Base-by-base conservation (phyloP, 2,797 vertebrate genomes). In the Dryobates pubescens region DNA sequence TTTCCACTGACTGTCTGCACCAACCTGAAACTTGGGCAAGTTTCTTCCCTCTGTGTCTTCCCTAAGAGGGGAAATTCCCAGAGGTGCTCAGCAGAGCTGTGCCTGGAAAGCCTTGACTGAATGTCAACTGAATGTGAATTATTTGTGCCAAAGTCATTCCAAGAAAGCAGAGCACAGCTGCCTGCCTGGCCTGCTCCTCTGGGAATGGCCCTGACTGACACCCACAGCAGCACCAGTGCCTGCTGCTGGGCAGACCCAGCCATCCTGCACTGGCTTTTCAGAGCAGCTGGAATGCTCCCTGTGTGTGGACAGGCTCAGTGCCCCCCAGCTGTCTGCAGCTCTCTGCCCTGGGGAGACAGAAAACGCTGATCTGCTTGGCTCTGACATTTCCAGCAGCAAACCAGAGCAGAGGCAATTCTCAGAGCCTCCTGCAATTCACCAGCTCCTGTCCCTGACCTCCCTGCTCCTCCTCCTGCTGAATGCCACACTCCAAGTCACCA, bases 401-500 rank as follows among this genome's bases (percentile, higher is more conserved):
- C 4, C 7, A 0, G 63, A 76, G 88, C 84, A 73, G 29, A 68
- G 24, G 10, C 41, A 58, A 32, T 1, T 27, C 86, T 23, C 7
- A 29, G 84, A 82, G 69, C 26, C 71, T 71, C 81, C 81, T 74
- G 49, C 65, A 34, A 45, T 0, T 12, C 79, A 34, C 14, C 59
- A 3, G 19, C 43, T 36, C 87, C 85, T 4, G 43, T n/a, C 26
- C 1, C 38, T 63, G 59, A 26, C 82, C 74, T 36, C 82, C 49
- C 57, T 69, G 49, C 6, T 53, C 56, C n/a, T 19, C 3, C 56
- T 17, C 4, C 13, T 13, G 26, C 30, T 5, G 13, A 22, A 16
- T 1, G 9, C 18, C 30, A n/a, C 36, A 1, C 79, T 45, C 10
- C 5, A 0, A n/a, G 8, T 26, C 53, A 8, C 57, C 0, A 2